Conservation (phyloP, 2,113 vertebrate genomes). For the Ochotona curzoniae region DNA sequence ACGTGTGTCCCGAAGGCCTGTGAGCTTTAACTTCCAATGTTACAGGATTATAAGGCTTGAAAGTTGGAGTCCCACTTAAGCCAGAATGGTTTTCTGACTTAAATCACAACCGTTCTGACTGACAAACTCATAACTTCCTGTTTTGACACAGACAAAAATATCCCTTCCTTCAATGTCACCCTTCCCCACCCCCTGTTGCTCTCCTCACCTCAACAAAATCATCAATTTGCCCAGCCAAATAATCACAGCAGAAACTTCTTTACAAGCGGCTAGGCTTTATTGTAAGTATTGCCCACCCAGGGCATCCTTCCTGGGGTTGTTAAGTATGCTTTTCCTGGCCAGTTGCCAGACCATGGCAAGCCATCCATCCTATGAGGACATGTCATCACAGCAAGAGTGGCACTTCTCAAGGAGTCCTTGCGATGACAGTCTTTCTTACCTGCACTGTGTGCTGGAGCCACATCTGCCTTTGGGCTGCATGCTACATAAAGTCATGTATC, state of each 20-base stretch:
- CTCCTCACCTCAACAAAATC: neutral
- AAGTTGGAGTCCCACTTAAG: slow-evolving; percentile 10
- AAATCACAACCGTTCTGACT: neutral
- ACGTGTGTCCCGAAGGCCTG: neutral
- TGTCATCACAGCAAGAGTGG: slow-evolving; percentile 12
- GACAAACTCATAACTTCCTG: slow-evolving; percentile 14
- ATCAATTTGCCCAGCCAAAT: slow-evolving; percentile 63
- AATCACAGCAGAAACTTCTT: slow-evolving; percentile 40
- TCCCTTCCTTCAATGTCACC: neutral
- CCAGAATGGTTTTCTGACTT: neutral
- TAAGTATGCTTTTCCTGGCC: slow-evolving; percentile 60
- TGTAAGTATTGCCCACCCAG: slow-evolving; percentile 41
- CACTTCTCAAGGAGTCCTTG: slow-evolving; percentile 31
- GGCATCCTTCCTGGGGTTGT: neutral
- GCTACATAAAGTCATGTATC: neutral
- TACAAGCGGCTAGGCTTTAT: slow-evolving; percentile 35
- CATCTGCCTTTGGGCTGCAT: neutral
- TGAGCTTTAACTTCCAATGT: neutral
- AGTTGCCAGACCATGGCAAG: neutral
- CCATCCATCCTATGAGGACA: neutral
- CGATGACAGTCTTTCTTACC: neutral
- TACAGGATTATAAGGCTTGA: neutral
- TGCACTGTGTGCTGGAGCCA: neutral
- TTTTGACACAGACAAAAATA: neutral
- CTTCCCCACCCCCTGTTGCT: neutral